Evolutionary conservation across 2,888 invertebrate genomes (phyloP).

Genomic region (Drosophila ustulata): DNA sequence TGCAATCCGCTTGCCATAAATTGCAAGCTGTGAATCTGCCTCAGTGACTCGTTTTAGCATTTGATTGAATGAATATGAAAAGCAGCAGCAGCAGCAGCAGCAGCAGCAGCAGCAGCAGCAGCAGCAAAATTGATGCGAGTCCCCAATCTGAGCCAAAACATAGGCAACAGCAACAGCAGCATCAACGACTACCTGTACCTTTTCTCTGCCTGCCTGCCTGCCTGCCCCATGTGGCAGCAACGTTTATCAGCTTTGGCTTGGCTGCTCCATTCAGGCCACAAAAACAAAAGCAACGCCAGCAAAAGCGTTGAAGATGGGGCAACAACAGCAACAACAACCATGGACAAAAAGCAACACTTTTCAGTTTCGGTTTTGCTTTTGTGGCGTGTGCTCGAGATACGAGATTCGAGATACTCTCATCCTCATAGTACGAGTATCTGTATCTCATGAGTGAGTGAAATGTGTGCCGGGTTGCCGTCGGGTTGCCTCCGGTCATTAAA

Average conservation of each 20-base stretch:
- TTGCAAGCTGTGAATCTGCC: slow-evolving; percentile 28
- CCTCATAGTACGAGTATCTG: slow-evolving; percentile 13
- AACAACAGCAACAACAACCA: background rate
- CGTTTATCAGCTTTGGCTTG: slow-evolving; percentile 43
- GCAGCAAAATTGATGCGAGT: slow-evolving; percentile 42
- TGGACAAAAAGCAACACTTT: slow-evolving; percentile 32
- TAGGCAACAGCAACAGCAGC: slow-evolving; percentile 11
- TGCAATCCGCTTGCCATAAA: slow-evolving; percentile 34
- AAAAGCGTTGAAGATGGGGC: background rate
- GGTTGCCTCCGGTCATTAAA: slow-evolving; percentile 61
- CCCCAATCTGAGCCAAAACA: slow-evolving; percentile 29
- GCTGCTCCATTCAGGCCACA: slow-evolving; percentile 22
- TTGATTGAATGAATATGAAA: slow-evolving; percentile 74
- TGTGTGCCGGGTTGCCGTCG: slow-evolving; percentile 42
- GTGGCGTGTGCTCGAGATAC: slow-evolving; percentile 55
- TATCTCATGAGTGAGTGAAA: slow-evolving; percentile 39
- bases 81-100: slow-evolving; percentile 55
- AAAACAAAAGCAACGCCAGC: slow-evolving; percentile 10
- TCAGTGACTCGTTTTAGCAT: slow-evolving; percentile 38
- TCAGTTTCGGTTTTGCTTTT: slow-evolving; percentile 42
- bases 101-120: slow-evolving; percentile 54
- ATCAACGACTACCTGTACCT: slow-evolving; percentile 23
- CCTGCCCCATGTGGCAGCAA: slow-evolving; percentile 49
- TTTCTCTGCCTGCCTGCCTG: slow-evolving; percentile 1
- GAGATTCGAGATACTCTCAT: slow-evolving; percentile 29